Percentiles rank a stretch among this genome's conserved stretches.
These are phyloP conservation scores for Myotis planiceps DNA, from an alignment of 2,797 vertebrate genomes.

Conservation along the genomic window DNA sequence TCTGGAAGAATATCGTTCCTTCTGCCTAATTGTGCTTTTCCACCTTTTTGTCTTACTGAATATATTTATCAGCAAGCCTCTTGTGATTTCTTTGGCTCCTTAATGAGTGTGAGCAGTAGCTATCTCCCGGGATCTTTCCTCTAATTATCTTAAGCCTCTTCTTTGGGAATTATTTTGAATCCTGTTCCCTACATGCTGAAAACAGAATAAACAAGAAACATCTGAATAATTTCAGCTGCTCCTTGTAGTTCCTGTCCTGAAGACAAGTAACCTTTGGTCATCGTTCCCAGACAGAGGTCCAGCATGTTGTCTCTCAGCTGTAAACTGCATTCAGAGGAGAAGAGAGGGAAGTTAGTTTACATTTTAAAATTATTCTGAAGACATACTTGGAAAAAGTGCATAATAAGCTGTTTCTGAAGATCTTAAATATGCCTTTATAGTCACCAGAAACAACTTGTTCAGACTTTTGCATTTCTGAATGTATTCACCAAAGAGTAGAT, in stretches of 20 bases:
- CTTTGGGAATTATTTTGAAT: slow-evolving; percentile 5
- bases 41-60: not conserved
- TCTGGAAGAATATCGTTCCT: not conserved
- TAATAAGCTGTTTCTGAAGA: slow-evolving; percentile 23
- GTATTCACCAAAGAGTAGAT: not conserved
- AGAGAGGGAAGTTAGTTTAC: not conserved
- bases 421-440: not conserved
- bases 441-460: slow-evolving; percentile 1
- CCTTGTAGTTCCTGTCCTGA: not conserved
- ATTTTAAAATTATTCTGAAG: not conserved
- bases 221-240: not conserved
- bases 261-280: not conserved
- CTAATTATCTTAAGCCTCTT: not conserved
- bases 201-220: not conserved
- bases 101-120: not conserved
- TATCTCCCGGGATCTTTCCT: not conserved
- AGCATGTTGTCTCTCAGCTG: not conserved
- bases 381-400: slow-evolving; percentile 18
- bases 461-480: slow-evolving; percentile 26
- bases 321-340: not conserved
- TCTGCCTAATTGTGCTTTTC: not conserved
- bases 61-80: not conserved
- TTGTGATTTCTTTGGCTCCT: not conserved
- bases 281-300: not conserved
- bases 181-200: not conserved